Percentiles rank a stretch among this genome's conserved stretches.
phyloP scores from a whole-genome alignment of 2,113 vertebrate species.

The Nycticryphes semicollaris region DNA sequence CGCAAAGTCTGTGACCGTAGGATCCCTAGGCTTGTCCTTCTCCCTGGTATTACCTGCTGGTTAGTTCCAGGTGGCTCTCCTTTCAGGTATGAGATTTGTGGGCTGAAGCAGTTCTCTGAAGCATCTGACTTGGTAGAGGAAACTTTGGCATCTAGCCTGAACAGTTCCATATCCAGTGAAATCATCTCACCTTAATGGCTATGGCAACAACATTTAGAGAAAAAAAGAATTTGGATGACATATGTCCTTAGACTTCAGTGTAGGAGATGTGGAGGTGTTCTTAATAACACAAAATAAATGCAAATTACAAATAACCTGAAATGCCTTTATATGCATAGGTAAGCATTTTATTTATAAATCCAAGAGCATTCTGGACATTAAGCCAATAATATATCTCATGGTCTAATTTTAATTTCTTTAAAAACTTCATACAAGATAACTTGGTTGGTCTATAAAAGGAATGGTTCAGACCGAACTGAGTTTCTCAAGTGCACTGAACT shows the following conservation, averaged over 20 bases:
- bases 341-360: neutral
- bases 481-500: neutral
- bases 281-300: neutral
- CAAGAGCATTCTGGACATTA: neutral
- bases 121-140: neutral
- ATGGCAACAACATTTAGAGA: neutral
- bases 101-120: neutral
- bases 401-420: neutral
- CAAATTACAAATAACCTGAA: neutral
- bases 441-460: neutral
- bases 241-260: neutral
- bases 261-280: neutral
- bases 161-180: neutral
- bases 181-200: neutral
- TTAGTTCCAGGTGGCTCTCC: neutral
- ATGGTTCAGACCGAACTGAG: neutral
- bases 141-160: neutral
- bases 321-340: neutral
- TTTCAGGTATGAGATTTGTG: neutral
- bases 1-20: neutral
- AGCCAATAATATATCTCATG: neutral
- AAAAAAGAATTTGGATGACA: neutral
- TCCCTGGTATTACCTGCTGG: neutral
- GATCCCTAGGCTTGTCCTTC: neutral
- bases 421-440: neutral